Base-by-base conservation (phyloP, 1,140 invertebrate genomes). In the Coenobita brevimanus region DNA sequence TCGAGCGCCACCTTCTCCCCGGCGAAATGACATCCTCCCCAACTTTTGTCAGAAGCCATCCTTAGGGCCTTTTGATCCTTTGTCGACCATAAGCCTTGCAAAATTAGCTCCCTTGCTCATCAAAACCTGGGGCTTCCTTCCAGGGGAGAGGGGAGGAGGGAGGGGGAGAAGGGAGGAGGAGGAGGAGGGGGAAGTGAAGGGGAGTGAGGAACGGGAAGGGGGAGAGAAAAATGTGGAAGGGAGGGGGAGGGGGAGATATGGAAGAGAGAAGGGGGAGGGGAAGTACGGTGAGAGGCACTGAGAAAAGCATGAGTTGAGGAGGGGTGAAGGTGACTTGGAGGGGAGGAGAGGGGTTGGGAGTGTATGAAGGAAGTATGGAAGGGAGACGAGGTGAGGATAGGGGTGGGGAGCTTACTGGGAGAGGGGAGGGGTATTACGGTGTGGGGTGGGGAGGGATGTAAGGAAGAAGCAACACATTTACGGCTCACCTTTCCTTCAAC, bases 41-140 rank as follows among this genome's bases (percentile, higher is more conserved):
- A 43, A 80, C 81, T 67, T 83, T 83, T 83, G 81, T 73, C 46
- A 21, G 81, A 83, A 83, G 81, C 81, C 81, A 73, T 73, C 41
- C 50, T 73, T 73, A 33, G 13, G 62, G 81, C 46, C 81, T 83
- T 83, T 83, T 83, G 81, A 83, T 83, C 81, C 73, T 83, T 83
- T 83, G 81, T 83, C 24, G 64, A 24, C 67, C 41, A 71, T 83
- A 83, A 83, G 81, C 81, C 81, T 73, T 73, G 67, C 67, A 83
- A 83, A 83, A 83, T 83, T 83, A 83, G 69, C 81, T 83, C 36
- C 43, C 41, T 36, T 73, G 67, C 81, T 83, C 81, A 83, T 83
- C 81, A 83, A 57, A 73, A 73, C 64, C 46, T 30, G 38, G 64
- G 64, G 81, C 78, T 81, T 81, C 78, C 57, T 81, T 64, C 21